Conservation (phyloP, 2,888 invertebrate species). For the Epiblema foenella region DNA sequence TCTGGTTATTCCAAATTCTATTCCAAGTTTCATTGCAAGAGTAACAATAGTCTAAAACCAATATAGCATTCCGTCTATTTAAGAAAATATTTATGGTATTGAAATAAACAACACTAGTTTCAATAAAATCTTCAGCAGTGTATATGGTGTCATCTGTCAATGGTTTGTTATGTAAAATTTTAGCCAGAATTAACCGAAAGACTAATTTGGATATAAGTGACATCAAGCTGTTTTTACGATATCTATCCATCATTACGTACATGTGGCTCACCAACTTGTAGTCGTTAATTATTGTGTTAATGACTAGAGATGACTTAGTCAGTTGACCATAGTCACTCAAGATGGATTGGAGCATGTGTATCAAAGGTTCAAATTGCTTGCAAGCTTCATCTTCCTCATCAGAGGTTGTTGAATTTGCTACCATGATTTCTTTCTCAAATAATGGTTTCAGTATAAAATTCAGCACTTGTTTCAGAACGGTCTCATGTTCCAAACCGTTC, state of each 20-base stretch:
- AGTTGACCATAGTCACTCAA: conserved; percentile 80
- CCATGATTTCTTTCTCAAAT: conserved; percentile 65
- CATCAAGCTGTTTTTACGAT: conserved; percentile 75
- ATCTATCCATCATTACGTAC: conserved; percentile 67
- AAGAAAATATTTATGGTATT: conserved; percentile 65
- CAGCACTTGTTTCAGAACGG: conserved; percentile 83
- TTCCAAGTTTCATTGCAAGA: conserved; percentile 67
- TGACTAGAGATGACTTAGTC: conserved; percentile 64
- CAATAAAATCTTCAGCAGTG: conserved; percentile 66
- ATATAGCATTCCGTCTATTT: conserved; percentile 60
- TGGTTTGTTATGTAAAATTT: conserved; percentile 66
- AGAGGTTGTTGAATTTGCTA: conserved; percentile 74
- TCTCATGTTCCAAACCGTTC: conserved; percentile 74
- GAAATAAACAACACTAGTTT: conserved; percentile 64
- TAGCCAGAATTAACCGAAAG: conserved; percentile 73
- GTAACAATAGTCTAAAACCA: conserved; percentile 69
- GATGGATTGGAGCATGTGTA: conserved; percentile 84
- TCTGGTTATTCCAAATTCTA: conserved; percentile 58
- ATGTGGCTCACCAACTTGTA: conserved; percentile 68
- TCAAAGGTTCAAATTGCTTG: conserved; percentile 81
- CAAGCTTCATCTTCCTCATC: conserved; percentile 81
- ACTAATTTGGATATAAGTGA: conserved; percentile 79
- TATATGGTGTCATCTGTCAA: conserved; percentile 63
- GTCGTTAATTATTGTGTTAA: conserved; percentile 62
- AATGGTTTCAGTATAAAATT: conserved; percentile 84